A percentile compares a stretch with the other conserved stretches of the same genome.
These are phyloP conservation scores for Conus betulinus DNA, from an alignment of 1,140 invertebrate species.

Conservation along the genomic window DNA sequence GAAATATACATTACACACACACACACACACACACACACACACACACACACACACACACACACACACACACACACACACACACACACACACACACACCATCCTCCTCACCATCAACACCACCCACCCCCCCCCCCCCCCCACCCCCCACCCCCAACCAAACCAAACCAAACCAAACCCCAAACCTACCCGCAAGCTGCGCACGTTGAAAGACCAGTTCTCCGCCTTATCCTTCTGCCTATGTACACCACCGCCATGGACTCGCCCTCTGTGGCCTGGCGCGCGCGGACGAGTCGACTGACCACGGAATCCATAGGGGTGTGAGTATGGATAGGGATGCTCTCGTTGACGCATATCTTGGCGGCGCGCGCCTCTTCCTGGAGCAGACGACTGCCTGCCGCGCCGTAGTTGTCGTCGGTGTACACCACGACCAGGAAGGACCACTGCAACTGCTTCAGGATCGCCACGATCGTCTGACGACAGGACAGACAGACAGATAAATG, in stretches of 20 bases:
- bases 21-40: too few species aligned
- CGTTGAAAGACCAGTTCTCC: constrained; percentile 40
- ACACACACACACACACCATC: not conserved
- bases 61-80: not conserved
- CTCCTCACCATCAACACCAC: not conserved
- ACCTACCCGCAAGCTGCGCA: not conserved
- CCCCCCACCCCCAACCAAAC: not conserved
- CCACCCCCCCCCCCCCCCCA: not conserved
- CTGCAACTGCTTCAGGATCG: constrained; percentile 53
- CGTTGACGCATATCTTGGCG: constrained; percentile 58
- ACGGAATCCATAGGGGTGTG: constrained; percentile 15
- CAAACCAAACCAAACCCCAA: not conserved
- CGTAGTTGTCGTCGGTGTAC: constrained; percentile 61
- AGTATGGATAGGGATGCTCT: constrained; percentile 24
- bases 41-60: too few species aligned
- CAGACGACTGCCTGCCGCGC: constrained; percentile 42
- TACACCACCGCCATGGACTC: constrained; percentile 56
- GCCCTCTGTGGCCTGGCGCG: constrained; percentile 46
- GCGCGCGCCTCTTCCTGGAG: constrained; percentile 46
- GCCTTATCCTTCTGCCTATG: constrained; percentile 52
- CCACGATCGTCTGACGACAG: constrained; percentile 54
- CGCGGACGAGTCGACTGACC: constrained; percentile 15
- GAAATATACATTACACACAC: too few species aligned
- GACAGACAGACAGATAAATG: not conserved
- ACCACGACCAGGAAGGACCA: constrained; percentile 66